Conservation (phyloP, 2,113 vertebrate species). For the Stictonetta naevosa region DNA sequence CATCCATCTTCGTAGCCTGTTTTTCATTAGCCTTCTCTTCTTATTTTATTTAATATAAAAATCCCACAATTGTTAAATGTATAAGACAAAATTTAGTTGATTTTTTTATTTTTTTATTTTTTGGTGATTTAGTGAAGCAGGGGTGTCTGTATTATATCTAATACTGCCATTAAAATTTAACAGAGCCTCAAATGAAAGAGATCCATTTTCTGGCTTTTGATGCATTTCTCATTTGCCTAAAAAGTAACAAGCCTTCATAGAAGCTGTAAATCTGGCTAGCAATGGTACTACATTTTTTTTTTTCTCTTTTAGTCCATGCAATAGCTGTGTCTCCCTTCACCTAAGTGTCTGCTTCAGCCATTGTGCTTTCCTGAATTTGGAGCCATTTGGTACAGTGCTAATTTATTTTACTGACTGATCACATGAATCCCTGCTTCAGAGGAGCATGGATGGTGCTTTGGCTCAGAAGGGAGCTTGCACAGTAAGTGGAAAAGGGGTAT, state of each 20-base stretch:
- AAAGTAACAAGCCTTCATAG: slow-evolving; percentile 26
- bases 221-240: slow-evolving; percentile 61
- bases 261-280: slow-evolving; percentile 46
- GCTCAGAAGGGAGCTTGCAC: slow-evolving; percentile 41
- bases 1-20: neutral
- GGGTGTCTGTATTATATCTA: slow-evolving; percentile 6
- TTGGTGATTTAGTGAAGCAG: slow-evolving; percentile 3
- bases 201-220: slow-evolving; percentile 22
- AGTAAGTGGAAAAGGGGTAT: slow-evolving; percentile 38
- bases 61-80: neutral
- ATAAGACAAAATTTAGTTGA: neutral
- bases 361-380: slow-evolving; percentile 57
- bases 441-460: slow-evolving; percentile 2
- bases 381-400: slow-evolving; percentile 57
- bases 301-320: neutral
- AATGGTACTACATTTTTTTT: slow-evolving; percentile 23
- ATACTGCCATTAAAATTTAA: slow-evolving; percentile 49
- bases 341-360: slow-evolving; percentile 40
- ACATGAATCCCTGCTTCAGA: slow-evolving; percentile 44
- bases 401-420: slow-evolving; percentile 62
- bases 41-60: neutral
- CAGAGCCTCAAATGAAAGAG: slow-evolving; percentile 28
- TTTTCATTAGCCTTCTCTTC: neutral
- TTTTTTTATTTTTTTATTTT: neutral
- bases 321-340: slow-evolving; percentile 32